A percentile compares a stretch with the other conserved stretches of the same genome.
Evolutionary conservation across 2,888 invertebrate species (phyloP).

Genomic region (Phyllotreta cruciferae): DNA sequence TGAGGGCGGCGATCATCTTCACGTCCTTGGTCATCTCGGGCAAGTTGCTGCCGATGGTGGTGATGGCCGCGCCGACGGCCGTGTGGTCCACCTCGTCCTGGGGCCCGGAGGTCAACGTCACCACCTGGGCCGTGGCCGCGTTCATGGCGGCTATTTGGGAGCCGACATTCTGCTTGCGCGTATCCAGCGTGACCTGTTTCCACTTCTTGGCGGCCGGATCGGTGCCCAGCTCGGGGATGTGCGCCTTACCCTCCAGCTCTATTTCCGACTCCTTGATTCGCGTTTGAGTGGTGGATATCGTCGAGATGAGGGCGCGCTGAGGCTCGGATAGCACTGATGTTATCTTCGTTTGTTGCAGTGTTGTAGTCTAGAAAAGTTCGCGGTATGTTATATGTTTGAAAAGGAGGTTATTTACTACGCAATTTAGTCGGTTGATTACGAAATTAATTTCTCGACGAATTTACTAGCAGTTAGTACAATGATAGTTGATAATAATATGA

Average conservation of each 20-base stretch:
- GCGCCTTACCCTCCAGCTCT: conserved; percentile 65
- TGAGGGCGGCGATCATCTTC: conserved; percentile 93
- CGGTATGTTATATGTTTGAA: too few relatives aligned
- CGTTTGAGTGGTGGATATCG: conserved; percentile 88
- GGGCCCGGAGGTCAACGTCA: conserved; percentile 64
- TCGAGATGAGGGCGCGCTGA: conserved; percentile 89
- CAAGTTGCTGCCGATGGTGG: conserved; percentile 94
- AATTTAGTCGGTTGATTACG: too few relatives aligned
- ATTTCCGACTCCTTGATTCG: conserved; percentile 87
- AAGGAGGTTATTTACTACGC: too few relatives aligned
- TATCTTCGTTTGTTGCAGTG: conserved; percentile 81
- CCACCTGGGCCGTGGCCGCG: conserved; percentile 93
- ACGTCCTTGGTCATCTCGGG: conserved; percentile 95
- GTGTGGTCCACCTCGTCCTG: conserved; percentile 93
- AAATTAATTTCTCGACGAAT: too few relatives aligned
- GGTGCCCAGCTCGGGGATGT: conserved; percentile 77
- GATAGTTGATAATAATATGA: too few relatives aligned
- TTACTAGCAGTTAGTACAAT: too few relatives aligned
- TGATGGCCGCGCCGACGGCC: conserved; percentile 95
- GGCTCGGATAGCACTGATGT: conserved; percentile 88
- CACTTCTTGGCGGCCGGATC: conserved; percentile 90
- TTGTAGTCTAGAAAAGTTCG: conserved; percentile 39
- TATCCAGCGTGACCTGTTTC: conserved; percentile 93
- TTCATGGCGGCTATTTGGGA: conserved; percentile 99
- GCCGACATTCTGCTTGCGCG: conserved; percentile 94